Evolutionary conservation across 2,888 invertebrate genomes (phyloP).

Genomic region (Trichopoda pennipes): DNA sequence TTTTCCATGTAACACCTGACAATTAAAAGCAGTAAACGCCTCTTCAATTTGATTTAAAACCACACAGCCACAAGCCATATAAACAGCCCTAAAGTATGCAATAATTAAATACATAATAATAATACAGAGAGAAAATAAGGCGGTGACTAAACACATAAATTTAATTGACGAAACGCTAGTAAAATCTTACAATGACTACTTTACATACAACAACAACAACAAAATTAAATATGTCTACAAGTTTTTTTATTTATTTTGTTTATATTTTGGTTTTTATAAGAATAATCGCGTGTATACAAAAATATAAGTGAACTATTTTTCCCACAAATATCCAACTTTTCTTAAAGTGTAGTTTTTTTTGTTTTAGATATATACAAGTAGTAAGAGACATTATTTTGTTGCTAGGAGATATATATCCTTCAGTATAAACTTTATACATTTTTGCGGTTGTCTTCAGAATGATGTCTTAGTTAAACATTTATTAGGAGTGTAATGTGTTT

Average conservation of each 20-base stretch:
- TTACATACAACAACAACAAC: too few species aligned
- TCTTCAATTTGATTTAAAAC: slow-evolving; percentile 9
- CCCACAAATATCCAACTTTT: background rate
- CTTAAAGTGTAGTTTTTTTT: background rate
- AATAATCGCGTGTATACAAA: background rate
- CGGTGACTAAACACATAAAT: too few species aligned
- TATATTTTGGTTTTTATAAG: background rate
- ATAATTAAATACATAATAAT: background rate
- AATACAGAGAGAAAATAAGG: background rate
- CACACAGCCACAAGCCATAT: slow-evolving; percentile 8
- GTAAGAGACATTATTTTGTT: background rate
- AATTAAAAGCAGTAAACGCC: slow-evolving; percentile 47
- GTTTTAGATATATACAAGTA: background rate
- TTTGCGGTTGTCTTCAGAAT: slow-evolving; percentile 30
- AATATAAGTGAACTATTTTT: background rate
- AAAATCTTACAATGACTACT: too few species aligned
- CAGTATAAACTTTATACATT: slow-evolving; percentile 9
- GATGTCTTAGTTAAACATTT: slow-evolving; percentile 1
- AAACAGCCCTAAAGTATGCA: slow-evolving; percentile 16
- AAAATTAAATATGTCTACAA: too few species aligned
- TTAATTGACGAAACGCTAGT: too few species aligned
- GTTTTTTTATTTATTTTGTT: background rate
- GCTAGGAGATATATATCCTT: slow-evolving; percentile 6
- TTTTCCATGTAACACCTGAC: slow-evolving; percentile 25
- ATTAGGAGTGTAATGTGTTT: slow-evolving; percentile 11